Base-by-base conservation (phyloP, 2,797 vertebrate genomes). In the Pyrocephalus nanus region DNA sequence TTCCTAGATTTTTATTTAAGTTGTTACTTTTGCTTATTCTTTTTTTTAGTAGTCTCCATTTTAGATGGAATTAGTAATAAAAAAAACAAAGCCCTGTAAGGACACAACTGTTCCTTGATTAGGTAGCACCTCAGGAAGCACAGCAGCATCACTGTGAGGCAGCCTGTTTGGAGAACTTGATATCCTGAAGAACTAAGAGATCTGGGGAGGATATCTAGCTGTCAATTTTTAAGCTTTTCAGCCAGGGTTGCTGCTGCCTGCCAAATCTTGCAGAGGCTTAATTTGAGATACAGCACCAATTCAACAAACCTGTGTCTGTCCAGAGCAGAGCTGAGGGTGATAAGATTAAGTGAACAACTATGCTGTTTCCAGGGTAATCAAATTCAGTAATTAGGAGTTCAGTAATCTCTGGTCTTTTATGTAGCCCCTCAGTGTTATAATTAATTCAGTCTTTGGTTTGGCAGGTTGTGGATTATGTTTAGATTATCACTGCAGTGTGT, bases 321-420 rank as follows among this genome's bases (percentile, higher is more conserved):
- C 62, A 81, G 78, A 86, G 70, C 51, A 38, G 66, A 58, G 22
- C 5, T 15, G 66, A 66, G 75, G 75, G 67, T 42, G 83, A 81
- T 88, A 86, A 91, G 66, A 84, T 80, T 26, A 84, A 90, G 78
- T 83, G 51, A 93, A 61, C 36, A 48, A 48, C 71, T 84, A 15
- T n/a, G 48, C 55, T 92, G 73, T 84, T 94, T 80, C 83, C 79
- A 77, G 79, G 43, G 74, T 72, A 94, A 86, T 94, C 76, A 95
- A 45, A 95, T 78, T 34, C 73, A 47, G 62, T 84, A 84, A 94
- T 90, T 78, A 90, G 66, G 48, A 81, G 51, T 62, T 78, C 29
- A 60, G 74, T 90, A 84, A 92, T 92, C 80, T 85, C 8, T 3
- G 34, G 29, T 90, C 15, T 75, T 84, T 82, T 36, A n/a, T 0